Evolutionary conservation across 2,797 vertebrate genomes (phyloP), one percentile per base, ranked within the genome.

Genomic region (Tauraco hartlaubi): DNA sequence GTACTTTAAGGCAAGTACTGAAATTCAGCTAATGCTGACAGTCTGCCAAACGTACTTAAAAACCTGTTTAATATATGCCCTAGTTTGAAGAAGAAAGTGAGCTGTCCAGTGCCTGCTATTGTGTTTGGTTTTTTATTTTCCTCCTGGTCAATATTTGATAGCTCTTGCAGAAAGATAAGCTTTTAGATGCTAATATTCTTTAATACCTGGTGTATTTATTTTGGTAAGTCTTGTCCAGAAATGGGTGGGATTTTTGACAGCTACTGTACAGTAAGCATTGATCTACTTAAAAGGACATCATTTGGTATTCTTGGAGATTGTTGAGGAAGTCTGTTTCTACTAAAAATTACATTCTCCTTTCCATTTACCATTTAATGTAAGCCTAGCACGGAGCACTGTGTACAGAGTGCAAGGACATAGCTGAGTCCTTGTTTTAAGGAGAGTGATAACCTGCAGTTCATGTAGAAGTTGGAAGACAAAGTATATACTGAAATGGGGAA

Each of bases 251-350:
- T 95, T 95, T 91, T 95, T 97, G 90, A 96, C 92, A 97, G 73
- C 79, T 96, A 41, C 22, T 85, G 72, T 92, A 93, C 76, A 69
- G 56, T 85, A 77, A 75, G 18, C 77, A 97, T 96, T 90, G 92
- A 96, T 97, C 92, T 94, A 83, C 78, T 86, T 97, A 87, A 95
- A 96, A 96, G 80, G 90, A 63, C 62, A 85, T 69, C 6, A 85
- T 95, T 96, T 95, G 67, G 61, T 97, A 95, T 97, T 97, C 94
- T 82, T 2, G 1, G 52, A 80, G 76, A 90, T 90, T 52, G 95
- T 95, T 80, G 80, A 90, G 64, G 66, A 96, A 92, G 79, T 87
- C 95, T 96, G 51, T 69, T 84, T 92, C 94, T 67, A 63, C 67
- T 90, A 94, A 89, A 95, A 95, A 90, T 19, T 4, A 72, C 83